Evolutionary conservation across 2,888 invertebrate species (phyloP).

Genomic region (Eueremaeus valkanovi): DNA sequence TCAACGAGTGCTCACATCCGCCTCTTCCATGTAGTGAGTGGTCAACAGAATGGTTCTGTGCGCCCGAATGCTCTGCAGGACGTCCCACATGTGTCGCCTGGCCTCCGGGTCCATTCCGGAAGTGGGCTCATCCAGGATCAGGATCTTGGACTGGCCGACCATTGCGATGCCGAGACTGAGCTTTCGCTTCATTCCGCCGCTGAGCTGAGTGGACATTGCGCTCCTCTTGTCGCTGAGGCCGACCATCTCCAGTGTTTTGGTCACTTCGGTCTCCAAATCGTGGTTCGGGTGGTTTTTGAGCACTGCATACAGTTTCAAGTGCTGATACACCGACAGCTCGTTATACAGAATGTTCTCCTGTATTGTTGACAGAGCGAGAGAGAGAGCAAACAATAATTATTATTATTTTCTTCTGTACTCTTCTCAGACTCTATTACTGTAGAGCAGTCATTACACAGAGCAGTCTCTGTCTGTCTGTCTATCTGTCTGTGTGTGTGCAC

Average conservation of each 20-base stretch:
- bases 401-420: neutral
- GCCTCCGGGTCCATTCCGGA: slow-evolving; percentile 88
- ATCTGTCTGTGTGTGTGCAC: no score
- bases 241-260: neutral
- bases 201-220: slow-evolving; percentile 56
- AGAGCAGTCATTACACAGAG: no score
- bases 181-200: slow-evolving; percentile 88
- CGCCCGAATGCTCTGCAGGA: slow-evolving; percentile 52
- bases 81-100: slow-evolving; percentile 79
- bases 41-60: slow-evolving; percentile 69
- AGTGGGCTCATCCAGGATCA: slow-evolving; percentile 58
- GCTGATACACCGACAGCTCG: slow-evolving; percentile 74
- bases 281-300: slow-evolving; percentile 54
- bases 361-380: neutral
- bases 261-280: neutral
- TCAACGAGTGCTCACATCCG: slow-evolving; percentile 58
- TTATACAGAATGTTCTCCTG: slow-evolving; percentile 77
- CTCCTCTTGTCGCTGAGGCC: slow-evolving; percentile 38
- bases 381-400: neutral
- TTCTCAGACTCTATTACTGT: no score
- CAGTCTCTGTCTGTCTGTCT: no score
- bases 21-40: slow-evolving; percentile 87
- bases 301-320: slow-evolving; percentile 74
- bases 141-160: slow-evolving; percentile 65
- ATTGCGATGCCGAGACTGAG: slow-evolving; percentile 79